Evolutionary conservation across 1,140 invertebrate species (phyloP), one percentile per base, ranked within the genome.

Genomic region (Bombus pascuorum): DNA sequence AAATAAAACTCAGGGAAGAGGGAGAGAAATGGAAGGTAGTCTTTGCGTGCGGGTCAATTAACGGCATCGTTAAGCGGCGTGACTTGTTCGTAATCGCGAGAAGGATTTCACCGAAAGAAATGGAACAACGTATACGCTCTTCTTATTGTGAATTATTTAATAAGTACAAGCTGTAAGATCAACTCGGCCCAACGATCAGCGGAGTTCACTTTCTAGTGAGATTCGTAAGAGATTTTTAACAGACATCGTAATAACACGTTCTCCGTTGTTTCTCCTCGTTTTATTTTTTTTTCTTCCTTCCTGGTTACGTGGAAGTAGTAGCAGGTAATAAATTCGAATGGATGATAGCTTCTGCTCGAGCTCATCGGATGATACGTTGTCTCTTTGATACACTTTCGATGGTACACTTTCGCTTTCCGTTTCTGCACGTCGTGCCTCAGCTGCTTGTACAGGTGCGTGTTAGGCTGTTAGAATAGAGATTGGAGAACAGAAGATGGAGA

Each of bases 11-110:
- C 1, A 18, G 18, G 25, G n/a, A 22, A n/a, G 15, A 32, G 4
- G 39, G 9, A 44, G 8, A 9, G 13, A 15, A 65, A 5, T 53
- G 42, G 34, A 34, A 37, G 2, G 18, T n/a, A 65, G 53, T 70
- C 39, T 73, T 44, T 62, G 12, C 57, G 62, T 59, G 76, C 62
- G 57, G 83, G 79, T 89, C 88, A 86, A 89, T 89, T 88, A 89
- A 89, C 88, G 88, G 88, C 83, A 89, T 86, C 86, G 83, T 89
- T 86, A 85, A 88, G 39, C 22, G 44, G 39, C 77, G 28, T 28
- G 62, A 83, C 82, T 85, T 39, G 72, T 42, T 81, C 37, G 75
- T 79, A 82, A 86, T 74, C 83, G 42, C 34, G n/a, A 77, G 25
- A 70, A 66, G 73, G 53, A 87, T 86, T 87, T 88, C n/a, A 47